Conservation (phyloP, 1,140 invertebrate genomes). For the Brachionus paranguensis region DNA sequence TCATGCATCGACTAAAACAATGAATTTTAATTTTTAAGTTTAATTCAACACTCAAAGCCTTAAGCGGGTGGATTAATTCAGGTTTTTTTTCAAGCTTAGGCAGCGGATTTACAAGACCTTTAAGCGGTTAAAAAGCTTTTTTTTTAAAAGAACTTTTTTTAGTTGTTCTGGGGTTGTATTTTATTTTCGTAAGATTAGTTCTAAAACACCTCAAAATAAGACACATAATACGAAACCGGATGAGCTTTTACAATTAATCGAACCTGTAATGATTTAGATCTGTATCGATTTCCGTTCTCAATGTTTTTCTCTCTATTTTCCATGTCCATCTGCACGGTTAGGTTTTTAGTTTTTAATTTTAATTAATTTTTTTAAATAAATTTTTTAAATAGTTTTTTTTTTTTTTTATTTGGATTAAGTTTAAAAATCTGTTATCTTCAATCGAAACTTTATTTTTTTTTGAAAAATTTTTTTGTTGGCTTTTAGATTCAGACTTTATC, state of each 20-base stretch:
- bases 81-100: neutral
- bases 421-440: neutral
- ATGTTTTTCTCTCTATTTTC: slow-evolving; percentile 19
- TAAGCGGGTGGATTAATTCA: neutral
- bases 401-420: neutral
- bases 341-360: neutral
- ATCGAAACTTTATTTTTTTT: neutral
- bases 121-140: neutral
- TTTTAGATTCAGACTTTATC: too few species aligned
- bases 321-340: slow-evolving; percentile 33
- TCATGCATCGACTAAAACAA: slow-evolving; percentile 27
- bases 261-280: slow-evolving; percentile 40
- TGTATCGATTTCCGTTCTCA: slow-evolving; percentile 13
- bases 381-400: neutral
- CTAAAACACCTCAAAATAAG: slow-evolving; percentile 40
- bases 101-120: neutral
- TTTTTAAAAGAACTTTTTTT: neutral
- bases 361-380: neutral
- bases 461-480: too few species aligned
- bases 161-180: neutral
- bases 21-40: neutral
- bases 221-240: slow-evolving; percentile 40
- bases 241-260: slow-evolving; percentile 38
- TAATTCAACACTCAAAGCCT: neutral
- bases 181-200: slow-evolving; percentile 10